Percentiles rank a stretch among this genome's conserved stretches.
Conservation (phyloP, 2,888 invertebrate genomes). For the Camptogramma bilineatum region DNA sequence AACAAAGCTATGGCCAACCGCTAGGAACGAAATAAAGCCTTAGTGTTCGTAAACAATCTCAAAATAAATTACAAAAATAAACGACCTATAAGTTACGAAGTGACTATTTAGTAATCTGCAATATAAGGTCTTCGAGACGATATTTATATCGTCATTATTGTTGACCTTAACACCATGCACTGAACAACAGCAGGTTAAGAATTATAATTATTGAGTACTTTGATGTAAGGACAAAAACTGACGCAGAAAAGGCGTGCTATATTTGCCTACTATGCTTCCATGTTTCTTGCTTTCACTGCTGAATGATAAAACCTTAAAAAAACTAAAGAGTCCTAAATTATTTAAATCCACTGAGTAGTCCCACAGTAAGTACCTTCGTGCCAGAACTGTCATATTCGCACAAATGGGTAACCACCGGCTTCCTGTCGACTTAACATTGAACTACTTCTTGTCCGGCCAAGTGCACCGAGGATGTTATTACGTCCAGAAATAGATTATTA, state of each 20-base stretch:
- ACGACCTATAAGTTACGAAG: background rate
- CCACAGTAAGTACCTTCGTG: constrained; percentile 25
- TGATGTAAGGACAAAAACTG: background rate
- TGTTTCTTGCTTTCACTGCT: background rate
- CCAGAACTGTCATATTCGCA: constrained; percentile 64
- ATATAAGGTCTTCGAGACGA: background rate
- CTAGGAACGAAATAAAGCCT: too few relatives aligned
- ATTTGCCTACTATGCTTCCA: background rate
- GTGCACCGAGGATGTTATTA: constrained; percentile 79
- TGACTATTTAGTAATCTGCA: too few relatives aligned
- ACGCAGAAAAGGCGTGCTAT: background rate
- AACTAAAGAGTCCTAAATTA: too few relatives aligned
- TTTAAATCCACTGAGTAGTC: too few relatives aligned
- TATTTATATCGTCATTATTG: constrained; percentile 9
- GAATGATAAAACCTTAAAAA: too few relatives aligned
- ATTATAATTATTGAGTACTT: constrained; percentile 11
- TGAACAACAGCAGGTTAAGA: constrained; percentile 7
- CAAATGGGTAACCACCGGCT: constrained; percentile 74
- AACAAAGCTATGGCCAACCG: too few relatives aligned
- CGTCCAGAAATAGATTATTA: constrained; percentile 68
- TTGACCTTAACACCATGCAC: constrained; percentile 18
- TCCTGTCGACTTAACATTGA: constrained; percentile 81
- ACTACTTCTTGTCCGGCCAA: constrained; percentile 80
- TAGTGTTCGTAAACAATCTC: too few relatives aligned
- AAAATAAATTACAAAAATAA: constrained; percentile 3